Evolutionary conservation across 2,113 vertebrate species (phyloP).

Genomic region (Chamaea fasciata): DNA sequence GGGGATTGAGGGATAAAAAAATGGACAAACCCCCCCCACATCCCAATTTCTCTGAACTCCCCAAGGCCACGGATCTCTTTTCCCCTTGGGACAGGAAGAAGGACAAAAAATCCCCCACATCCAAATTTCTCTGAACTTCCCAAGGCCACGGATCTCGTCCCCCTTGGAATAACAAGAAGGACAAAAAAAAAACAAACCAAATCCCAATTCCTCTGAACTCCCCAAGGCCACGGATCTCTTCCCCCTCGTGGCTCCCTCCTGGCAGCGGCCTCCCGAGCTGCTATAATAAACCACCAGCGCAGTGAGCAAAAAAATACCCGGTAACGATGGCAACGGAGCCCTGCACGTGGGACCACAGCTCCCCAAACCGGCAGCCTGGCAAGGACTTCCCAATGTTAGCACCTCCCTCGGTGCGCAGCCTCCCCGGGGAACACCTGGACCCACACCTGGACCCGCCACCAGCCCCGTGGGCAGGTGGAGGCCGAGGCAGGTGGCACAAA

Average conservation of each 20-base stretch:
- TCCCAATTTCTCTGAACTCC: no score
- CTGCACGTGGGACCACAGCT: slow-evolving; percentile 5
- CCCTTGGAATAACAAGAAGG: no score
- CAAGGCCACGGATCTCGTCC: no score
- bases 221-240: not conserved
- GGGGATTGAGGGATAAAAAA: not conserved
- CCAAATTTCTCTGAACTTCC: no score
- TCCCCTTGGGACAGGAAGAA: no score
- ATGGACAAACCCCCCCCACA: no score
- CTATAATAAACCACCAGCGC: slow-evolving; percentile 30
- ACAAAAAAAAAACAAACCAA: no score
- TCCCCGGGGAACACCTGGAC: not conserved
- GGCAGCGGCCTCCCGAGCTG: not conserved
- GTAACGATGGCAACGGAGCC: slow-evolving; percentile 45
- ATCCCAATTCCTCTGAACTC: not conserved
- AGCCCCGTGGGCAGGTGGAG: not conserved
- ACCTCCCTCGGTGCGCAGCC: not conserved
- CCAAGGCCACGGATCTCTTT: no score
- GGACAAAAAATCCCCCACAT: no score
- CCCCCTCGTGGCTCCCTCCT: not conserved
- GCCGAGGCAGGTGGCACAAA: not conserved
- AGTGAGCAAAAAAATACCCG: not conserved
- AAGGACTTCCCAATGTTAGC: slow-evolving; percentile 49
- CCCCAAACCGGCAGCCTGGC: not conserved
- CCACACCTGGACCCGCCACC: not conserved